Percentiles rank a stretch among this genome's conserved stretches.
phyloP scores from a whole-genome alignment of 2,113 vertebrate species.

The Zapus hudsonius region DNA sequence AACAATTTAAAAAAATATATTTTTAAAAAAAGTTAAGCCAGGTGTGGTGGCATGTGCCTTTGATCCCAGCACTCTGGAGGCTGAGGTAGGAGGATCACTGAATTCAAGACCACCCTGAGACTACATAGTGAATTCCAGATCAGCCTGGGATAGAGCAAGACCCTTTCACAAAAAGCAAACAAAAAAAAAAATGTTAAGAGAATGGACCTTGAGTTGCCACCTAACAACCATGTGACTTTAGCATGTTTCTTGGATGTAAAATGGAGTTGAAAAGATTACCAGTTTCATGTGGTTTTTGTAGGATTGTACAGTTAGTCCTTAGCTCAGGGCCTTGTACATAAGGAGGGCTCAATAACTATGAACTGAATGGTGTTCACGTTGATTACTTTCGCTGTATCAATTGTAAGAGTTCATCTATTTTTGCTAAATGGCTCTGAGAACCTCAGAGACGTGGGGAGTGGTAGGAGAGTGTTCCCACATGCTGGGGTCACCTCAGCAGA shows the following conservation, averaged over 20 bases:
- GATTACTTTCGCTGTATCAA: too few relatives aligned
- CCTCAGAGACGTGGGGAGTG: not conserved
- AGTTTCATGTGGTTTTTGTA: not conserved
- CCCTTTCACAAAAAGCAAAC: too few relatives aligned
- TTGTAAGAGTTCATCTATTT: not conserved
- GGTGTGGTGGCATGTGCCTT: too few relatives aligned
- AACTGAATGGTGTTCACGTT: too few relatives aligned
- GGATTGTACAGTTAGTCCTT: not conserved
- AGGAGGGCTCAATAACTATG: not conserved
- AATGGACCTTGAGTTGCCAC: not conserved
- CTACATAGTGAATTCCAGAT: too few relatives aligned
- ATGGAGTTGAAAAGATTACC: not conserved
- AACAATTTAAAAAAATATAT: too few relatives aligned
- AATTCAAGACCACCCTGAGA: too few relatives aligned
- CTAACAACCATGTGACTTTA: not conserved
- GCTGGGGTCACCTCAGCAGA: not conserved
- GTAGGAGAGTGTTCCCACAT: not conserved
- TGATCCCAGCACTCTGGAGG: too few relatives aligned
- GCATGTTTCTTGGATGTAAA: not conserved
- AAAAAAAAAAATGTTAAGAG: too few relatives aligned
- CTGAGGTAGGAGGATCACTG: too few relatives aligned
- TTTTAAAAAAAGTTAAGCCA: too few relatives aligned
- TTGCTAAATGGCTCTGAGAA: not conserved
- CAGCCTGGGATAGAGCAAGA: too few relatives aligned
- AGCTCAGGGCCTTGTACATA: not conserved